Conservation (phyloP, 2,113 vertebrate genomes). For the Marcusenius ussheri region DNA sequence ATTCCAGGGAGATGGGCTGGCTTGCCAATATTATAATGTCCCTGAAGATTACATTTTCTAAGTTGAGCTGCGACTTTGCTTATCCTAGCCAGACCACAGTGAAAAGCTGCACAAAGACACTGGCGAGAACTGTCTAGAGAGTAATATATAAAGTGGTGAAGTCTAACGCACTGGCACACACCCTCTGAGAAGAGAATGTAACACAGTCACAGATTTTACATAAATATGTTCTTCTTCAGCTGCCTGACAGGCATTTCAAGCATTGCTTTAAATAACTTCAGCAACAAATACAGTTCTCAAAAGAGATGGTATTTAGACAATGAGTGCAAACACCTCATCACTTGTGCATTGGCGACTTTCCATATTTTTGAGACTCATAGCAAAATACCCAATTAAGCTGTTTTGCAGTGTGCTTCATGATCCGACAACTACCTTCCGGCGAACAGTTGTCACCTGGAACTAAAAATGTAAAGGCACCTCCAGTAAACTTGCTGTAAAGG, state of each 20-base stretch:
- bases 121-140: not conserved
- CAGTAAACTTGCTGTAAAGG: not conserved
- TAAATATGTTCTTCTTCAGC: not conserved
- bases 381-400: not conserved
- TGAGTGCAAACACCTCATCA: not conserved
- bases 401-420: not conserved
- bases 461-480: not conserved
- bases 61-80: not conserved
- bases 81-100: not conserved
- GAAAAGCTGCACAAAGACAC: not conserved
- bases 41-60: conserved; percentile 4
- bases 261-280: not conserved
- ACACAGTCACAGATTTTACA: not conserved
- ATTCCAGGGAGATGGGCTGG: not conserved
- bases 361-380: not conserved
- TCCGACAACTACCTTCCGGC: not conserved
- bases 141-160: conserved; percentile 3
- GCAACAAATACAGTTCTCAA: not conserved
- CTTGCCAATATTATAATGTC: not conserved
- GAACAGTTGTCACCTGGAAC: not conserved
- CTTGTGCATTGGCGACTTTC: not conserved
- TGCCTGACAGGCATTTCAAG: not conserved
- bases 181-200: not conserved
- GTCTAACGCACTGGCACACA: not conserved
- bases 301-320: not conserved